Conservation (phyloP, 2,888 invertebrate species). For the Drosophila pseudotalamancana region DNA sequence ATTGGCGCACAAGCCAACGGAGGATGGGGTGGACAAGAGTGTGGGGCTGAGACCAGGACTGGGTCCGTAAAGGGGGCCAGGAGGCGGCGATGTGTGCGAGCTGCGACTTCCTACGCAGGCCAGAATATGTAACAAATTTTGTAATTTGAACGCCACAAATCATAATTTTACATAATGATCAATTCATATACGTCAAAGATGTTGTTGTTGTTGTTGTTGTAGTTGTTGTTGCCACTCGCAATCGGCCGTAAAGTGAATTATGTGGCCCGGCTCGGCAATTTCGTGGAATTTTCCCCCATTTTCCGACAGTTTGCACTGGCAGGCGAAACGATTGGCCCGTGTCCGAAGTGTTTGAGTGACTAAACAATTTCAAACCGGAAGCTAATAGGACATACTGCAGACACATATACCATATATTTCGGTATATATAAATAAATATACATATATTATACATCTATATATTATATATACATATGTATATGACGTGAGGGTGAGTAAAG, state of each 20-base stretch:
- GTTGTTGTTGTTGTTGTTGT: constrained; percentile 43
- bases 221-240: constrained; percentile 32
- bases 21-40: neutral
- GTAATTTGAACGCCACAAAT: constrained; percentile 80
- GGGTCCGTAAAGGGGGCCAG: neutral
- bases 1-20: constrained; percentile 51
- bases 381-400: constrained; percentile 22
- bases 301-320: constrained; percentile 26
- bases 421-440: neutral
- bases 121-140: constrained; percentile 68
- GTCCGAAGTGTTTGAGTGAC: constrained; percentile 16
- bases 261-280: constrained; percentile 46
- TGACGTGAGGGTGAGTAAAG: constrained; percentile 20
- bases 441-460: too few species aligned
- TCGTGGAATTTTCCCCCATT: constrained; percentile 40
- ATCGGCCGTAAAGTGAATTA: constrained; percentile 54
- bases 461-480: neutral
- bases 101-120: constrained; percentile 50
- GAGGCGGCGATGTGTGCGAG: constrained; percentile 35
- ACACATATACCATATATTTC: too few species aligned
- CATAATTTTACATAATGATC: constrained; percentile 80
- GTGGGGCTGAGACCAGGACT: neutral
- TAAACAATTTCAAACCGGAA: constrained; percentile 45
- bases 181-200: constrained; percentile 77
- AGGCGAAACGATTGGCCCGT: constrained; percentile 35